Percentiles rank a stretch among this genome's conserved stretches.
These are phyloP conservation scores for Festucalex cinctus DNA, from an alignment of 2,113 vertebrate genomes.

Conservation along the genomic window DNA sequence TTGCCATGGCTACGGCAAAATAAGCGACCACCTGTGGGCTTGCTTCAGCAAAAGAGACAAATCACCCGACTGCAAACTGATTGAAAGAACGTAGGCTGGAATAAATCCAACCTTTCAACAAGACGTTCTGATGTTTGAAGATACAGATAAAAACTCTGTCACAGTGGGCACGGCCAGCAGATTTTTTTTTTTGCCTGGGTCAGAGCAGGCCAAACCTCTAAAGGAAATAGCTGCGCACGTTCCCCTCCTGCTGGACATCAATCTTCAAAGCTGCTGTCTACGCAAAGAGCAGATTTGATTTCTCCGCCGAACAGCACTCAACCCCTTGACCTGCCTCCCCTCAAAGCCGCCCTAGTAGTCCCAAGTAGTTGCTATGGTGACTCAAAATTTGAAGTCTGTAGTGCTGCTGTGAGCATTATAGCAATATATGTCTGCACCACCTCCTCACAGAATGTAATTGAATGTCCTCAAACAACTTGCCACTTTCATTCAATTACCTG, in stretches of 20 bases:
- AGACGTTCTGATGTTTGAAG: slow-evolving; percentile 38
- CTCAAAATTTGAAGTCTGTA: slow-evolving; percentile 35
- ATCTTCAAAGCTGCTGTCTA: slow-evolving; percentile 61
- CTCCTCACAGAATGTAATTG: neutral
- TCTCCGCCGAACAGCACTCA: slow-evolving; percentile 58
- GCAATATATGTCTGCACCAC: slow-evolving; percentile 37
- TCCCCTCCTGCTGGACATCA: slow-evolving; percentile 56
- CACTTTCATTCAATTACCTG: slow-evolving; percentile 48
- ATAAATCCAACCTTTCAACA: slow-evolving; percentile 47
- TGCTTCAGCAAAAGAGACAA: slow-evolving; percentile 43
- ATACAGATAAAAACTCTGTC: slow-evolving; percentile 32
- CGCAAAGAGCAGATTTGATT: slow-evolving; percentile 64
- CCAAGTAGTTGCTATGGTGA: slow-evolving; percentile 68
- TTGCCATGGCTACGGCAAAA: slow-evolving; percentile 64
- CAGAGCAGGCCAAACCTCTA: slow-evolving; percentile 37
- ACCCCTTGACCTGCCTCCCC: slow-evolving; percentile 61
- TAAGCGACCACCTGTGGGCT: slow-evolving; percentile 68
- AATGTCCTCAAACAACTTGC: slow-evolving; percentile 26
- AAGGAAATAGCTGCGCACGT: slow-evolving; percentile 26
- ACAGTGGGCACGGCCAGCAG: slow-evolving; percentile 31
- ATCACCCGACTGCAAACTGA: slow-evolving; percentile 57
- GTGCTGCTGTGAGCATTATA: slow-evolving; percentile 33
- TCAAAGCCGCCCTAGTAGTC: slow-evolving; percentile 36
- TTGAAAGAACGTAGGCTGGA: slow-evolving; percentile 45
- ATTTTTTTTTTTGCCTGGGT: slow-evolving; percentile 37